phyloP scores from a whole-genome alignment of 2,888 invertebrate genomes.

The Pinctada fucata region DNA sequence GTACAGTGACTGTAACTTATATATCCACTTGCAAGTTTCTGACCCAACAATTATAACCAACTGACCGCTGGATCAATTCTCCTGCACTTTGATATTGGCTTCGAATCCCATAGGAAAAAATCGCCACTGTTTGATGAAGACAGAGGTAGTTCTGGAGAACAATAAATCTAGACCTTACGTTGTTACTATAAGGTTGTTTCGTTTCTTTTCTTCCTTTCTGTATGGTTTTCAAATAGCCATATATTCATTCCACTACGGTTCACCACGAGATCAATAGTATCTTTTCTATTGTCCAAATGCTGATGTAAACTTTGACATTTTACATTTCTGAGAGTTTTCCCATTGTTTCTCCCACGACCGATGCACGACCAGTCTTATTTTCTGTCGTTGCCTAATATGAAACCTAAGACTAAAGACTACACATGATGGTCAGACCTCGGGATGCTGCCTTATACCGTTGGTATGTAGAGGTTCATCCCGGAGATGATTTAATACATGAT shows the following conservation, averaged over 20 bases:
- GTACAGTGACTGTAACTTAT: background rate
- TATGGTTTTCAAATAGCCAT: no score
- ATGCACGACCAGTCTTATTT: no score
- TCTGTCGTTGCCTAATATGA: no score
- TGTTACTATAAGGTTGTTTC: no score
- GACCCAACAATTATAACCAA: background rate
- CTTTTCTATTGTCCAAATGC: background rate
- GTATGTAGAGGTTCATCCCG: no score
- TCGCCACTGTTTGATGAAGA: background rate
- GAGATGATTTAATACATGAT: background rate
- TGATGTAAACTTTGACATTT: no score
- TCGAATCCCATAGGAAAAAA: background rate
- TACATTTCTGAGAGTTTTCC: no score
- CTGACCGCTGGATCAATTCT: background rate
- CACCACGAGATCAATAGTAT: background rate
- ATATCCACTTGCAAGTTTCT: constrained; percentile 1
- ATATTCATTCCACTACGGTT: background rate
- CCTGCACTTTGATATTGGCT: background rate
- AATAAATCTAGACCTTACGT: background rate
- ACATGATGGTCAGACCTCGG: no score
- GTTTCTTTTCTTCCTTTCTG: no score
- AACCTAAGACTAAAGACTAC: no score
- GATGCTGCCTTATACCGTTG: no score
- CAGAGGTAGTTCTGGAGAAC: background rate
- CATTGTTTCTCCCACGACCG: no score